phyloP scores from a whole-genome alignment of 2,888 invertebrate genomes.

The Miltochrista miniata region DNA sequence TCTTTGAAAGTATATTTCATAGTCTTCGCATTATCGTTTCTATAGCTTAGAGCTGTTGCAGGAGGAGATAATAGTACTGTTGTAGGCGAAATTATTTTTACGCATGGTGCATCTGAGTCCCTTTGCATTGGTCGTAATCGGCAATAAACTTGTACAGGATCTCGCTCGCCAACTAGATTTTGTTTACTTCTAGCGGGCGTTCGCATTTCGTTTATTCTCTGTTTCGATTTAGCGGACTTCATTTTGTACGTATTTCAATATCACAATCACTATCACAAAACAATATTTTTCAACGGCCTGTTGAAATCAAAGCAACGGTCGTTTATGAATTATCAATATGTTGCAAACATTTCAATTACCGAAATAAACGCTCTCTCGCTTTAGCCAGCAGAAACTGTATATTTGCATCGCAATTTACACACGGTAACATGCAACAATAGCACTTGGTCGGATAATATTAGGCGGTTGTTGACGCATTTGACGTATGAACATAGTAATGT shows the following conservation, averaged over 20 bases:
- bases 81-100: slow-evolving; percentile 87
- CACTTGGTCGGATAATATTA: slow-evolving; percentile 41
- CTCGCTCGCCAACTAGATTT: slow-evolving; percentile 76
- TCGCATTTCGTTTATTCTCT: slow-evolving; percentile 70
- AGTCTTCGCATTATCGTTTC: slow-evolving; percentile 85
- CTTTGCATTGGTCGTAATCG: slow-evolving; percentile 91
- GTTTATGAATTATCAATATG: slow-evolving; percentile 53
- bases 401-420: slow-evolving; percentile 30
- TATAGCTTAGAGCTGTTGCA: slow-evolving; percentile 84
- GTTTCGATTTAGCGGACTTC: slow-evolving; percentile 78
- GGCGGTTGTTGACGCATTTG: slow-evolving; percentile 24
- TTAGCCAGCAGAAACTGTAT: slow-evolving; percentile 6
- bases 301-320: slow-evolving; percentile 74
- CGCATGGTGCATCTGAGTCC: slow-evolving; percentile 86
- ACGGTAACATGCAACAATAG: slow-evolving; percentile 28
- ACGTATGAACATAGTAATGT: slow-evolving; percentile 1
- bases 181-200: slow-evolving; percentile 75
- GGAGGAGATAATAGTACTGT: slow-evolving; percentile 87
- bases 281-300: slow-evolving; percentile 44
- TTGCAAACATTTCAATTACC: slow-evolving; percentile 35
- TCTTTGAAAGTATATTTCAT: slow-evolving; percentile 91
- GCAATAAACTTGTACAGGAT: slow-evolving; percentile 95
- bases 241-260: slow-evolving; percentile 50
- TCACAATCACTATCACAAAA: slow-evolving; percentile 40
- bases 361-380: slow-evolving; percentile 34